Percentiles rank a stretch among this genome's conserved stretches.
Evolutionary conservation across 1,140 invertebrate species (phyloP).

Genomic region (Zaprionus gabonicus): DNA sequence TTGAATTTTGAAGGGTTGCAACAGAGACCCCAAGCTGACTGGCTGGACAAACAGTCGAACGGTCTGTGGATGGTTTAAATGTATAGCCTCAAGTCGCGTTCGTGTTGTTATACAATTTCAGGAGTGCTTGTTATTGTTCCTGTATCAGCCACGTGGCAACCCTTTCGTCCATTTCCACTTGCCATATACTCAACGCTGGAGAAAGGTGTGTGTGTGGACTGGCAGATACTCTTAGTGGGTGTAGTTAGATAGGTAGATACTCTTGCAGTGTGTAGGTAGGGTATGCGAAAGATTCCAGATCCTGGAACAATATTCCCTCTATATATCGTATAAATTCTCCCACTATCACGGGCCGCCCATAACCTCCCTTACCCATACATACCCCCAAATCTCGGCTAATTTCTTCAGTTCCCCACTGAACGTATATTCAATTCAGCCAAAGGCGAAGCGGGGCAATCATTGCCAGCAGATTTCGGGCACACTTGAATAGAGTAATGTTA

Average conservation of each 20-base stretch:
- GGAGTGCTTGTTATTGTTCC: constrained; percentile 19
- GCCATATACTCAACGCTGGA: background rate
- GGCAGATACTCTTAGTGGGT: background rate
- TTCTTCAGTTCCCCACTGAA: constrained; percentile 1
- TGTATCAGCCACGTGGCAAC: background rate
- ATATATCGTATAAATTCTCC: no score
- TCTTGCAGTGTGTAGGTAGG: no score
- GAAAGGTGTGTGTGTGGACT: background rate
- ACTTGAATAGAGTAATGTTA: constrained; percentile 17
- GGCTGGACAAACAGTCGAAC: background rate
- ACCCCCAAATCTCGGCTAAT: constrained; percentile 3
- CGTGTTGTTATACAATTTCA: background rate
- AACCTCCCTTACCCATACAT: background rate
- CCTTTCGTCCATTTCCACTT: background rate
- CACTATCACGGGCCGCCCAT: no score
- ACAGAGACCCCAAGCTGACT: background rate
- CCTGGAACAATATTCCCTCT: no score
- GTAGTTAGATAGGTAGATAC: no score
- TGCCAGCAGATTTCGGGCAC: constrained; percentile 15
- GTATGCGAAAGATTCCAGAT: no score
- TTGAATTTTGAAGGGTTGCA: constrained; percentile 31
- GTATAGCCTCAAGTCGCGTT: constrained; percentile 10
- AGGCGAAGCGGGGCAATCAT: background rate
- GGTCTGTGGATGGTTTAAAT: background rate
- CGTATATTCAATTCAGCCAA: background rate